Evolutionary conservation across 2,113 vertebrate genomes (phyloP), one percentile per base, ranked within the genome.

Genomic region (Callocephalon fimbriatum): DNA sequence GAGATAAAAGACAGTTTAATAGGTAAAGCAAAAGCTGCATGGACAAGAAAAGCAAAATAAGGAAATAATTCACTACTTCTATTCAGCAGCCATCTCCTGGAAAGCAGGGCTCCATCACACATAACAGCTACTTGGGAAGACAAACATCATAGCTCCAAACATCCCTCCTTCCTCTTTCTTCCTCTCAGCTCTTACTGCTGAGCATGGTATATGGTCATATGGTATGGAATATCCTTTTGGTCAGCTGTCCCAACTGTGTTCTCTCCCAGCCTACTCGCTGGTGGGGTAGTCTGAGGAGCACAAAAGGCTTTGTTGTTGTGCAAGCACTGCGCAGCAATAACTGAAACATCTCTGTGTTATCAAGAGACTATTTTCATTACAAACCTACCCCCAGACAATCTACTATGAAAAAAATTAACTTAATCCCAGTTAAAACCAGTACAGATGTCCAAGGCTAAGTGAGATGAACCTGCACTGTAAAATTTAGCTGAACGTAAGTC

Each of bases 121-220:
- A 0, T 42, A 13, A 27, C 1, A 4, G 27, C 1, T 15, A 7
- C 40, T 35, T 40, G 17, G 15, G 38, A 76, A 65, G 44, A 74
- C 7, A 63, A 38, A 44, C 0, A 1, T 1, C 15, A 31, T 42
- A 22, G 2, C 42, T 92, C 38, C 3, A 5, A 74, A 67, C 1
- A 1, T 38, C 3, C 6, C 8, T 6, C 10, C 13, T 73, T 37
- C 17, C 10, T 29, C 6, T 12, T 37, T 76, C 29, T 76, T 80
- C 26, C 13, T 3, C 4, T 3, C 26, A 67, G 19, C 23, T 71
- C n/a, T 71, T 56, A 13, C 5, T 21, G 21, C 16, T 81, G 20
- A 51, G 2, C 12, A 27, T 45, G 25, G 45, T 0, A 2, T 4
- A 56, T 32, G 21, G 47, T 13, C 31, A 6, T 23, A 31, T n/a